Base-by-base conservation (phyloP, 2,113 vertebrate genomes). In the Synodontis membranacea region DNA sequence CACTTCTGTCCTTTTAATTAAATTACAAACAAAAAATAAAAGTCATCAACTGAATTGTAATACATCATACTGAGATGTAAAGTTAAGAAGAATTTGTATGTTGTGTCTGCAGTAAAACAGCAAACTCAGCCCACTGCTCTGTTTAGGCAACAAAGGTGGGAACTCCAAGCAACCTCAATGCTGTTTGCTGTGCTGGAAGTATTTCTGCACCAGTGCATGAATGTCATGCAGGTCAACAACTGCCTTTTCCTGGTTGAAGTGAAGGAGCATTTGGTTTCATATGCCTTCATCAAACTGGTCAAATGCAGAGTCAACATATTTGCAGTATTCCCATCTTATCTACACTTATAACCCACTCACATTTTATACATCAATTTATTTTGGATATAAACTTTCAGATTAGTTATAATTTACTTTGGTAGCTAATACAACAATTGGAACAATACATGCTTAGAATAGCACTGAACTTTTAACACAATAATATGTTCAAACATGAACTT, bases 101-200 rank as follows among this genome's bases (percentile, higher is more conserved):
- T 62, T 56, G 25, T 83, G 37, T 81, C 37, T 37, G 82, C 68
- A 50, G 56, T 72, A 86, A 88, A 90, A 86, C 85, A 83, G 84
- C 86, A 88, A 66, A 90, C 84, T 89, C 83, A 84, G 87, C 79
- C 68, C 81, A 58, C 80, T 70, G 72, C 9, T 84, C 48, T 92
- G 90, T 92, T 91, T 91, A 87, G 89, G 90, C 88, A 92, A 92
- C 89, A 92, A 90, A 89, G 54, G 42, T 56, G 60, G 80, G 82
- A 79, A 86, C 86, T 88, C 72, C 34, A 82, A 60, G 82, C 74
- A 90, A 89, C 87, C 80, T 78, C 84, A 91, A 84, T 81, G 68
- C 44, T 87, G 85, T 91, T 90, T 90, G 84, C 83, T 87, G 88
- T 87, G 56, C 82, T 91, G 34, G 60, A 89, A 87, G 54, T 85